phyloP scores from a whole-genome alignment of 2,888 invertebrate species.

The Bedellia somnulentella region DNA sequence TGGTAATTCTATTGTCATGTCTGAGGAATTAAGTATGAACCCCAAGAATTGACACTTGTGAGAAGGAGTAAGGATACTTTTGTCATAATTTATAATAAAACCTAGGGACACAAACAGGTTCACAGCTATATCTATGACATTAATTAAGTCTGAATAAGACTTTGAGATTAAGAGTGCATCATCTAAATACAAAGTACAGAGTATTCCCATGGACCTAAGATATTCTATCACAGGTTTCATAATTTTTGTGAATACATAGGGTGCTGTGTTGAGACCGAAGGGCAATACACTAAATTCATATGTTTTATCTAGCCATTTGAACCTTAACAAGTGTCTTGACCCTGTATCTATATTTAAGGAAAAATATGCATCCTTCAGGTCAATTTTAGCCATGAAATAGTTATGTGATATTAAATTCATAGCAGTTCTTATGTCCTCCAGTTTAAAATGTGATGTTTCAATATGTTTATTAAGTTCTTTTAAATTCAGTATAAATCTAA shows the following conservation, averaged over 20 bases:
- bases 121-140: too few relatives aligned
- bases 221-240: not conserved
- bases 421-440: conserved; percentile 2
- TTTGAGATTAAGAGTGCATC: not conserved
- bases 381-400: conserved; percentile 1
- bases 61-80: conserved; percentile 6
- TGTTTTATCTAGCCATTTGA: not conserved
- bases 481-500: conserved; percentile 2
- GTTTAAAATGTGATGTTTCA: conserved; percentile 1
- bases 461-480: conserved; percentile 1
- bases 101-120: conserved; percentile 8
- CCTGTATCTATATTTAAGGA: not conserved
- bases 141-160: not conserved
- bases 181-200: not conserved
- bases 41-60: conserved; percentile 8
- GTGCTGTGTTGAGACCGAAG: not conserved
- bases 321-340: not conserved
- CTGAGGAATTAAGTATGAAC: conserved; percentile 7
- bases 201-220: not conserved
- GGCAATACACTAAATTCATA: conserved; percentile 1
- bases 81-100: conserved; percentile 10
- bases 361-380: conserved; percentile 2
- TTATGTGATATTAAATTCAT: not conserved
- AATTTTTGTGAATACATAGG: not conserved
- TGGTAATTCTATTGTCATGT: conserved; percentile 6